phyloP scores from a whole-genome alignment of 2,797 vertebrate species.

The Melanotaenia trifasciata region DNA sequence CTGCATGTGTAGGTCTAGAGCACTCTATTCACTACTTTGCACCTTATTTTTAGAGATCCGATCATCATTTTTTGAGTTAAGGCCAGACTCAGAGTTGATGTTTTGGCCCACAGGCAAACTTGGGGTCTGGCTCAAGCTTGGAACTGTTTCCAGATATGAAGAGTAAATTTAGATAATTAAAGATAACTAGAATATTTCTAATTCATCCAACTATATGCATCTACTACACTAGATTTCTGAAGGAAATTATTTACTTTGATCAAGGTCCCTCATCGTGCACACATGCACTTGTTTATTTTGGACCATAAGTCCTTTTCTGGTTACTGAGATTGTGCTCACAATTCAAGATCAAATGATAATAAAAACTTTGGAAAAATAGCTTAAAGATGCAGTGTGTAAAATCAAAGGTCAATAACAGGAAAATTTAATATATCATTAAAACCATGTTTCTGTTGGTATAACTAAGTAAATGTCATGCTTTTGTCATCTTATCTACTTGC shows the following conservation, averaged over 20 bases:
- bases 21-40: slow-evolving; percentile 18
- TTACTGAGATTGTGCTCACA: not conserved
- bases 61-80: not conserved
- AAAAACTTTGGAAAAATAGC: not conserved
- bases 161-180: not conserved
- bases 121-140: not conserved
- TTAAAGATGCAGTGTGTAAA: not conserved
- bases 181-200: not conserved
- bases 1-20: slow-evolving; percentile 1
- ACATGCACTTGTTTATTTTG: not conserved
- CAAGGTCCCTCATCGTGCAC: not conserved
- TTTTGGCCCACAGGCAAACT: not conserved
- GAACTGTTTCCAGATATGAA: not conserved
- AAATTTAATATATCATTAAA: no score
- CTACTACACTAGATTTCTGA: not conserved
- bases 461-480: no score
- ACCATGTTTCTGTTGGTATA: no score
- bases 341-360: not conserved
- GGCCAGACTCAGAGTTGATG: not conserved
- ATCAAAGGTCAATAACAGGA: no score
- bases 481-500: no score
- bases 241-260: not conserved
- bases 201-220: not conserved
- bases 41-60: slow-evolving; percentile 33
- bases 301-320: not conserved